phyloP scores from a whole-genome alignment of 2,888 invertebrate genomes.

The Marronus borbonicus region DNA sequence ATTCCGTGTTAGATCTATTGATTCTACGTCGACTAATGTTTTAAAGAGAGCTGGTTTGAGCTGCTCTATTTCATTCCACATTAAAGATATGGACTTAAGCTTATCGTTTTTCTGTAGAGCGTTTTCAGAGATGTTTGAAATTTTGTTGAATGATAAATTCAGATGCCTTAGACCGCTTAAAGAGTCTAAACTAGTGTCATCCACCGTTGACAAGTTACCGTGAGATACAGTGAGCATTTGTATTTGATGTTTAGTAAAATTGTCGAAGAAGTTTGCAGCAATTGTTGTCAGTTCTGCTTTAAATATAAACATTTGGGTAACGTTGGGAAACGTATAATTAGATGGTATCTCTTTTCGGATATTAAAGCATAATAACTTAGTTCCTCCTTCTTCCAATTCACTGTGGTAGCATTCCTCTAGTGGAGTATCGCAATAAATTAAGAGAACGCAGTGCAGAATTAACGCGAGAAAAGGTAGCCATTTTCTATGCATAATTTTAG shows the following conservation, averaged over 20 bases:
- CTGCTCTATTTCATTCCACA: conserved; percentile 26
- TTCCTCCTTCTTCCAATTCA: not conserved
- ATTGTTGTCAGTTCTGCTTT: conserved; percentile 22
- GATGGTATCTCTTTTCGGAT: not conserved
- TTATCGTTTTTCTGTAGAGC: conserved; percentile 10
- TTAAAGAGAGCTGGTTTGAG: not conserved
- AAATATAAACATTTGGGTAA: conserved; percentile 16
- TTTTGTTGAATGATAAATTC: conserved; percentile 42
- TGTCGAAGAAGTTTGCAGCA: conserved; percentile 23
- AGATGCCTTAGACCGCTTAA: conserved; percentile 20
- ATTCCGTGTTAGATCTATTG: conserved; percentile 21
- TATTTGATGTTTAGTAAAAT: conserved; percentile 16
- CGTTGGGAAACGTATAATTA: conserved; percentile 14
- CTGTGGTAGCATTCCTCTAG: conserved; percentile 3
- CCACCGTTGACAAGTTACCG: conserved; percentile 9
- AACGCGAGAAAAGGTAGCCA: not conserved
- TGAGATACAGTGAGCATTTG: not conserved
- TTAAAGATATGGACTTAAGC: conserved; percentile 9
- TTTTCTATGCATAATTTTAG: not conserved
- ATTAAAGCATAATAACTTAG: conserved; percentile 27
- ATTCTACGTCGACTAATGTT: conserved; percentile 19
- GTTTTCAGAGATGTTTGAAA: conserved; percentile 19
- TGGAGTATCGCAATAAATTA: not conserved
- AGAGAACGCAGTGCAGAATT: not conserved
- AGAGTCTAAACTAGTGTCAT: conserved; percentile 9